These are phyloP conservation scores for Propithecus perrieri DNA, from an alignment of 2,797 vertebrate species.

Conservation along the genomic window DNA sequence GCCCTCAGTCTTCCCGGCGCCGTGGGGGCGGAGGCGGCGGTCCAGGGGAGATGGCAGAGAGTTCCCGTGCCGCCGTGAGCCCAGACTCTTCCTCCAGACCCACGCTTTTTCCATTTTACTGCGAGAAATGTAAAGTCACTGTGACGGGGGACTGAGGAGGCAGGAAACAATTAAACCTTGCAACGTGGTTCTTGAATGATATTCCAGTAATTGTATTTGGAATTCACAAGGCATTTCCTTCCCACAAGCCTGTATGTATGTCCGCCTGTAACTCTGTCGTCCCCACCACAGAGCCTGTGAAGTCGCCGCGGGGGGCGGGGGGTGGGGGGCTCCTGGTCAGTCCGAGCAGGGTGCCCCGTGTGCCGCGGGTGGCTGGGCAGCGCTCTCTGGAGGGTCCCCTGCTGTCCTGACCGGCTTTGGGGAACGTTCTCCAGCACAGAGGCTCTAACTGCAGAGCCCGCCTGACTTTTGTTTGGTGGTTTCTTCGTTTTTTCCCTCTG, in stretches of 20 bases:
- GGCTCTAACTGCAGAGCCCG: not conserved
- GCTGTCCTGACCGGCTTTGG: accelerated
- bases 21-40: not conserved
- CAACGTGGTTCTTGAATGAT: not conserved
- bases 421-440: not conserved
- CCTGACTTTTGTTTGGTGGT: not conserved
- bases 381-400: accelerated
- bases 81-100: not conserved
- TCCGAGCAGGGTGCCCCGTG: not conserved
- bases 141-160: not conserved
- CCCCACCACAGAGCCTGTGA: not conserved
- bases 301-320: not conserved
- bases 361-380: accelerated
- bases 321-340: not conserved
- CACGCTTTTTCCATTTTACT: not conserved
- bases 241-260: not conserved
- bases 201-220: not conserved
- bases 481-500: not conserved
- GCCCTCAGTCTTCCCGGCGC: not conserved
- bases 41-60: not conserved
- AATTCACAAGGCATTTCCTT: constrained; percentile 51
- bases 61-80: not conserved
- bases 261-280: not conserved
- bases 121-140: not conserved
- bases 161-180: not conserved